Evolutionary conservation across 2,113 vertebrate genomes (phyloP), one percentile per base, ranked within the genome.

Genomic region (Campylorhamphus procurvoides): DNA sequence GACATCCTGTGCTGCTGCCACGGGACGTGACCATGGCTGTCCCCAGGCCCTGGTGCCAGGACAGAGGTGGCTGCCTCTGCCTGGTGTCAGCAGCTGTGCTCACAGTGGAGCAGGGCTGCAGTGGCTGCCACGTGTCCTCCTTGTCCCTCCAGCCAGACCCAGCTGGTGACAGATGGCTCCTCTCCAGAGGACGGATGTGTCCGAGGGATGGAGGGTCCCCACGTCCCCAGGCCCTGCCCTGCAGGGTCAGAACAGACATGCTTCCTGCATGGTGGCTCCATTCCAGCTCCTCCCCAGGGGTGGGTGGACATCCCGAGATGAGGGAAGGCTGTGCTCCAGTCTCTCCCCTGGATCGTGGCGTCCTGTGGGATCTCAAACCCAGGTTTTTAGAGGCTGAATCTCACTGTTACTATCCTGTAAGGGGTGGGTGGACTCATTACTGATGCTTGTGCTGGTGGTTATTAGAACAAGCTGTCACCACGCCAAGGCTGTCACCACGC

Each of bases 251-350:
- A 86, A 52, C 73, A 50, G 31, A 44, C 59, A 4, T 42, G 9
- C 16, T 28, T 68, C 55, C 42, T 10, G 7, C 0, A 0, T 27
- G 46, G 22, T 64, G 46, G 44, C 35, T 77, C 18, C 79, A 39
- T 35, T 76, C 63, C 62, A 84, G 40, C 59, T 46, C 33, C 46
- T 52, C 14, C 13, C 15, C 66, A n/a, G 39, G 28, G 22, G 14
- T 44, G n/a, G 28, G 39, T 53, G 46, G n/a, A 35, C 23, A 5
- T 18, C n/a, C 59, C 0, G 0, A 31, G 40, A 35, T 0, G 31
- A 69, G n/a, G 27, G 46, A 40, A 66, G 16, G 33, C 42, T 49
- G 25, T 67, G 55, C n/a, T 76, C 18, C 9, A 20, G 47, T 19
- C 66, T 75, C 18, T 80, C n/a, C n/a, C 6, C 6, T 4, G 0